Conservation (phyloP, 1,140 invertebrate species). For the Drosophila tropicalis region DNA sequence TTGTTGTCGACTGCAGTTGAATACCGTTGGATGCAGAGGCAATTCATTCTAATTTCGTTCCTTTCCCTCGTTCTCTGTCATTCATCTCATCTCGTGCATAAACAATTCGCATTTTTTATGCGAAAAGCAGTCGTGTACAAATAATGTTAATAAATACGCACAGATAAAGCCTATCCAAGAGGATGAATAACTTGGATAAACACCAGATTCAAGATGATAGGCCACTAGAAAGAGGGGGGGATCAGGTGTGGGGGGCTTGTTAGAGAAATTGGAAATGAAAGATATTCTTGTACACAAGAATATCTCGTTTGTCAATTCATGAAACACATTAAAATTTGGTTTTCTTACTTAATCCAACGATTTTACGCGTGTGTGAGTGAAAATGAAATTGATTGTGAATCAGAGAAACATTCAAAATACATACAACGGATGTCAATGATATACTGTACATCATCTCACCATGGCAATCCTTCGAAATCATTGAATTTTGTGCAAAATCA, state of each 20-base stretch:
- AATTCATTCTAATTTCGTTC: neutral
- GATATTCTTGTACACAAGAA: constrained; percentile 62
- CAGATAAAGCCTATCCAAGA: constrained; percentile 12
- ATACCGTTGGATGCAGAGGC: neutral
- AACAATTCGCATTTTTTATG: constrained; percentile 66
- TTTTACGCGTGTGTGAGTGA: constrained; percentile 2
- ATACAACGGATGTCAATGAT: no score
- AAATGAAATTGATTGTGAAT: constrained; percentile 13
- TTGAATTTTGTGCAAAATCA: neutral
- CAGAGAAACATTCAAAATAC: neutral
- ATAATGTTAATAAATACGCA: constrained; percentile 76
- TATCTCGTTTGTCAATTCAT: constrained; percentile 4
- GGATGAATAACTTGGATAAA: constrained; percentile 36
- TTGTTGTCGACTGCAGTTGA: neutral
- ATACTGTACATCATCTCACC: neutral
- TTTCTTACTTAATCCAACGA: constrained; percentile 2
- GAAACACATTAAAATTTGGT: constrained; percentile 10
- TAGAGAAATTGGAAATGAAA: constrained; percentile 42
- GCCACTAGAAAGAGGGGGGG: neutral
- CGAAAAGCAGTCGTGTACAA: constrained; percentile 75
- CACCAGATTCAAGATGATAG: constrained; percentile 38
- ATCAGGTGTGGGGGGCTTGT: neutral
- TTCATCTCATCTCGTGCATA: neutral
- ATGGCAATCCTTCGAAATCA: neutral
- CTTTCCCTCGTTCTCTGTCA: neutral